Evolutionary conservation across 1,140 invertebrate species (phyloP).

Genomic region (Steinernema khuongi): DNA sequence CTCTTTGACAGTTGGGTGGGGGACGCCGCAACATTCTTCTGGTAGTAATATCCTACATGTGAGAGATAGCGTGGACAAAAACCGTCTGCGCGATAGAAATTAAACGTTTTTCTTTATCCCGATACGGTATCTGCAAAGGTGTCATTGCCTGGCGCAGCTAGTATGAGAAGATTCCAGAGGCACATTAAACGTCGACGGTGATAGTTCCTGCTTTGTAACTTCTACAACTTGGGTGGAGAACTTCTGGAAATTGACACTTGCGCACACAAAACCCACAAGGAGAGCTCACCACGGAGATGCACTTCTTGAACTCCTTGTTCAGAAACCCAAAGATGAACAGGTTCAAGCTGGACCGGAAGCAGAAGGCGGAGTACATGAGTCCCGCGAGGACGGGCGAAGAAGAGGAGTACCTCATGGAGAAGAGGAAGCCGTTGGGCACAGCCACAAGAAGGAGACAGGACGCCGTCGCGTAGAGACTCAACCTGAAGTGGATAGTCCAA

Average conservation of each 20-base stretch:
- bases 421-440: not conserved
- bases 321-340: not conserved
- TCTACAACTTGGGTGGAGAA: not conserved
- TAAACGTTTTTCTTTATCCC: too few relatives aligned
- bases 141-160: too few relatives aligned
- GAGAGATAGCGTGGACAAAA: too few relatives aligned
- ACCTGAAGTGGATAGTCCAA: not conserved
- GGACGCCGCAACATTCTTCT: too few relatives aligned
- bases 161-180: too few relatives aligned
- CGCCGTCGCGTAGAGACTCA: not conserved
- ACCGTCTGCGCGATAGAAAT: too few relatives aligned
- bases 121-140: too few relatives aligned
- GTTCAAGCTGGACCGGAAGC: not conserved
- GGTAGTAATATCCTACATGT: too few relatives aligned
- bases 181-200: too few relatives aligned
- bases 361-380: not conserved
- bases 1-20: too few relatives aligned
- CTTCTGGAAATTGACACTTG: not conserved
- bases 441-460: not conserved
- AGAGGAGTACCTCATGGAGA: not conserved
- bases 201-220: not conserved
- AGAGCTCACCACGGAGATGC: not conserved
- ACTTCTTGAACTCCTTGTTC: not conserved
- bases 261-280: not conserved
- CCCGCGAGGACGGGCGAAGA: not conserved